A percentile compares a stretch with the other conserved stretches of the same genome.
Evolutionary conservation across 2,797 vertebrate genomes (phyloP).

Genomic region (Characodon lateralis): DNA sequence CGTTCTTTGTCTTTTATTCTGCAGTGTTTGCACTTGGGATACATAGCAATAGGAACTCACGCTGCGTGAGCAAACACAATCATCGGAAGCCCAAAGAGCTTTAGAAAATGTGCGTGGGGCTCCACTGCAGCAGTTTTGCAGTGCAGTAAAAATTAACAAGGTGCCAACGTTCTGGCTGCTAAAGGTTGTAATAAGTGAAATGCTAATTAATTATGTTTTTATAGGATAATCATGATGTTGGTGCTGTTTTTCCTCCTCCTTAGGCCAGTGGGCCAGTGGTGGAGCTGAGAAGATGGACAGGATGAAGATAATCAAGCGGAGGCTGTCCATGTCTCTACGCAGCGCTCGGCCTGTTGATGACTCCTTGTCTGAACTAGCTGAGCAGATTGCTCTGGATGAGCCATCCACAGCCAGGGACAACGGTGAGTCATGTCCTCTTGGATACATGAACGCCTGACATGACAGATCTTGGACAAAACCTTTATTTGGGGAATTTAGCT

Average conservation of each 20-base stretch:
- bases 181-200: constrained; percentile 32
- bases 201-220: constrained; percentile 19
- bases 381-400: constrained; percentile 81
- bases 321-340: constrained; percentile 85
- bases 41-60: constrained; percentile 64
- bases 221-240: constrained; percentile 38
- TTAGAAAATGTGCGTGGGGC: constrained; percentile 49
- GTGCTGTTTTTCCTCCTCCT: background rate
- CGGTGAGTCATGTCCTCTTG: constrained; percentile 69
- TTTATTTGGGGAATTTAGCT: background rate
- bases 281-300: constrained; percentile 81
- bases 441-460: constrained; percentile 4
- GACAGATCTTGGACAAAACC: too few species aligned
- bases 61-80: constrained; percentile 63
- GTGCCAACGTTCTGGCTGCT: constrained; percentile 20
- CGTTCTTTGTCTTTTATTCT: constrained; percentile 59
- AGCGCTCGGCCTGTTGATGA: constrained; percentile 83
- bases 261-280: constrained; percentile 66
- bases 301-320: constrained; percentile 86
- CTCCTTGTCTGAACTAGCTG: constrained; percentile 82
- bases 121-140: constrained; percentile 50
- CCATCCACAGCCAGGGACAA: constrained; percentile 74
- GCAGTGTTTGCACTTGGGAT: constrained; percentile 64
- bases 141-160: constrained; percentile 41
- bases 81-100: constrained; percentile 53